Base-by-base conservation (phyloP, 2,888 invertebrate species). In the Agrotis clavis region DNA sequence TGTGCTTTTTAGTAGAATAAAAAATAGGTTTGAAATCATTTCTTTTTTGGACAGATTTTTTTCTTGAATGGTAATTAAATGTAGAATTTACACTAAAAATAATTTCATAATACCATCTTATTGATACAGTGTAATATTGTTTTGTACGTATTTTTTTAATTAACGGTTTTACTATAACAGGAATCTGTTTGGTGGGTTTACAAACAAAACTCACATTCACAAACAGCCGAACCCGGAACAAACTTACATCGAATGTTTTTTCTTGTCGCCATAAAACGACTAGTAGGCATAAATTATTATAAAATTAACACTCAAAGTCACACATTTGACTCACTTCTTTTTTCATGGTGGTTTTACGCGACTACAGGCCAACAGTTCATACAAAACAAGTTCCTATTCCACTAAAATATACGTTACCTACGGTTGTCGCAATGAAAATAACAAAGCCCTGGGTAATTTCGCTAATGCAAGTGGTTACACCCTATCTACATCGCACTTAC, bases 381-480 rank as follows among this genome's bases (percentile, higher is more conserved):
- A 77, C 77, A 77, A 85, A 68, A 75, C 79, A 69, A 83, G 82
- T 84, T 88, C 82, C 83, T 86, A 87, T 89, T 90, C 87, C 86
- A 79, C 87, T 86, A 81, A 84, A 86, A 86, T 91, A 90, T 86
- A 77, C 82, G 86, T 87, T 87, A 89, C 90, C 57, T 69, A 69
- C 21, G 92, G 92, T 90, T 92, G 93, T 94, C 93, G 90, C 94
- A 94, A 93, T 95, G 95, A 94, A 95, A 96, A 96, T 95, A 95
- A 96, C 96, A 94, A 94, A 94, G 93, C 94, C 92, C 89, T 91
- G 92, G 94, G 95, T 95, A 96, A 96, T 96, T 96, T 95, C 92
- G 93, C 96, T 96, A 96, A 96, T 96, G 96, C 95, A 96, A 92
- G 95, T 90, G 96, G 96, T 96, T 94, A 93, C 93, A 92, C 92